Evolutionary conservation across 2,888 invertebrate species (phyloP).

Genomic region (Macropis europaea): DNA sequence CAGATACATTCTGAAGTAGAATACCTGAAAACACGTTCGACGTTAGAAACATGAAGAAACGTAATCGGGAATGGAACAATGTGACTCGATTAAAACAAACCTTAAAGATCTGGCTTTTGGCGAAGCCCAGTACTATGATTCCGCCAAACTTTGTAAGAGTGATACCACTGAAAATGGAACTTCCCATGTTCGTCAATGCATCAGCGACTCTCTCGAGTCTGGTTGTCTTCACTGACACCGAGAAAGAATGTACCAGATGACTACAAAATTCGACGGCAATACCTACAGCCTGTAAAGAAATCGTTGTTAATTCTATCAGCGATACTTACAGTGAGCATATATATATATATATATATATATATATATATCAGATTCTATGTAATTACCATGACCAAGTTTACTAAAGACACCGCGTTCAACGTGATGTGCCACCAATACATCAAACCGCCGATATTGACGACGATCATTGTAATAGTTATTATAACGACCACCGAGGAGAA

Average conservation of each 20-base stretch:
- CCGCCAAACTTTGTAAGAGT: slow-evolving; percentile 99
- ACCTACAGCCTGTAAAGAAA: slow-evolving; percentile 89
- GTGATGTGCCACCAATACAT: slow-evolving; percentile 99
- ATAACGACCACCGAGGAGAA: slow-evolving; percentile 94
- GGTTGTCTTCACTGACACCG: slow-evolving; percentile 87
- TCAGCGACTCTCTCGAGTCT: slow-evolving; percentile 90
- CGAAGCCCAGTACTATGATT: slow-evolving; percentile 97
- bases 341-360: too few relatives aligned
- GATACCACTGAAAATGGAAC: slow-evolving; percentile 97
- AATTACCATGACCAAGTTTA: slow-evolving; percentile 95
- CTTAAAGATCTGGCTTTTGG: slow-evolving; percentile 98
- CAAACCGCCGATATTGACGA: slow-evolving; percentile 94
- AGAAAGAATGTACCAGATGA: slow-evolving; percentile 96
- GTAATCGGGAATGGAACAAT: too few relatives aligned
- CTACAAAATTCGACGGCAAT: slow-evolving; percentile 99
- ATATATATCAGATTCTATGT: not conserved
- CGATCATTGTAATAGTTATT: slow-evolving; percentile 95
- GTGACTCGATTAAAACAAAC: slow-evolving; percentile 68
- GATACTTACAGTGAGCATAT: not conserved
- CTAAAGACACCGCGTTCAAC: slow-evolving; percentile 97
- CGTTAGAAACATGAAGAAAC: not conserved
- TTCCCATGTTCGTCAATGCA: slow-evolving; percentile 93
- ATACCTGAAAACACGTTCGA: slow-evolving; percentile 82
- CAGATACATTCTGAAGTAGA: slow-evolving; percentile 98
- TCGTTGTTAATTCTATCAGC: not conserved